Base-by-base conservation (phyloP, 1,140 invertebrate species). In the Aphidius ervi region DNA sequence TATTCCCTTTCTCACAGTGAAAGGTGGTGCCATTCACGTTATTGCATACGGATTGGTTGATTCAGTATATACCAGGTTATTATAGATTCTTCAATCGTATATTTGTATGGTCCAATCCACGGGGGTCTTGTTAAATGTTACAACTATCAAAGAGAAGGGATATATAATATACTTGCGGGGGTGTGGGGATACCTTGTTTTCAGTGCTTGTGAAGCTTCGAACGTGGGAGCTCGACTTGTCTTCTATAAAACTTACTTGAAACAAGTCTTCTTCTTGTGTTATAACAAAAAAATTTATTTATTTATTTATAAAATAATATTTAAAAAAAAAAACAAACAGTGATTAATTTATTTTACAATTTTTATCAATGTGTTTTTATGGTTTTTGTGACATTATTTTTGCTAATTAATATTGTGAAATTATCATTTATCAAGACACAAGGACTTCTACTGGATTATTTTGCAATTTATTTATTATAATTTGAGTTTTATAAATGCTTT, bases 131-230 rank as follows among this genome's bases (percentile, higher is more conserved):
- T 50, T 9, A 7, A 31, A 39, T 9, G 43, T 9, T 41, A n/a
- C 10, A 7, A 9, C n/a, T 9, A 43, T 3, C 1, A 42, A 10
- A 52, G n/a, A 20, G 40, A 47, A 41, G 47, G n/a, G 46, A 55
- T 47, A 46, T 10, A 47, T 39, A 45, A 41, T 37, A 20, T 10
- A 8, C 47, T 37, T 40, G 60, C 60, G 60, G 60, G 60, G 60
- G 60, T 62, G 60, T 62, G 60, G 60, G 60, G 60, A 62, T 62
- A 50, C 47, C 41, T 45, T 46, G 56, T n/a, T 49, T 55, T 46
- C 60, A 62, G 60, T 62, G 60, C 42, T 56, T 56, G 40, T 57
- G 55, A 57, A 62, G 42, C 59, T 54, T 39, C 48, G 55, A 62
- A 62, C 55, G 55, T 50, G 60, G 55, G 55, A 57, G 55, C 55